These are phyloP conservation scores for Gouania willdenowi DNA, from an alignment of 2,797 vertebrate species.

Conservation along the genomic window DNA sequence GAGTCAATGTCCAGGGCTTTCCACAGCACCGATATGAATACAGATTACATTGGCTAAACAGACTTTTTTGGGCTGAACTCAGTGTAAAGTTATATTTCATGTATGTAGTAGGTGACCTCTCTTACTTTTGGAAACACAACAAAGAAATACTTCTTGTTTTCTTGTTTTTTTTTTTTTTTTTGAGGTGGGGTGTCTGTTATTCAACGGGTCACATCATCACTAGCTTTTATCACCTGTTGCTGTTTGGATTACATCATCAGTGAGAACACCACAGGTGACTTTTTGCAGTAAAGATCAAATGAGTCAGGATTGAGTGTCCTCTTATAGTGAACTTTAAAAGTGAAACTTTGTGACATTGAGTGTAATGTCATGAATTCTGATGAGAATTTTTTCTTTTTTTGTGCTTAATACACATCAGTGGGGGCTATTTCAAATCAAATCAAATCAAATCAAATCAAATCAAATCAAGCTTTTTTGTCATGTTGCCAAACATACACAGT, in stretches of 20 bases:
- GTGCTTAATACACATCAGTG: no score
- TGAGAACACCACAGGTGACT: slow-evolving; percentile 6
- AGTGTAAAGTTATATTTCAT: slow-evolving; percentile 1
- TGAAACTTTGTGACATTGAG: slow-evolving; percentile 21
- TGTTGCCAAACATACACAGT: no score
- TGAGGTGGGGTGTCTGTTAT: no score
- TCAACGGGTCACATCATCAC: not conserved
- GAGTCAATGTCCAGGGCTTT: slow-evolving; percentile 79
- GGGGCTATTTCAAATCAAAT: no score
- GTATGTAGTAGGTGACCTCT: no score
- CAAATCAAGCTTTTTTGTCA: no score
- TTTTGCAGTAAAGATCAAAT: slow-evolving; percentile 38
- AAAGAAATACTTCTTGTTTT: no score
- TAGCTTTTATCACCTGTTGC: not conserved
- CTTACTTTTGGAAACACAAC: not conserved
- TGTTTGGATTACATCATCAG: slow-evolving; percentile 15
- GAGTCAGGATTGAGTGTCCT: slow-evolving; percentile 39
- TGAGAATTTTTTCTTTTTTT: no score
- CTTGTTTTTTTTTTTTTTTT: no score
- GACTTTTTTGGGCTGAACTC: slow-evolving; percentile 2
- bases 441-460: no score
- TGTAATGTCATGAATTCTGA: slow-evolving; percentile 27
- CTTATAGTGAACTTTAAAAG: slow-evolving; percentile 39
- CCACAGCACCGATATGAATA: slow-evolving; percentile 58
- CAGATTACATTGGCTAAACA: no score